phyloP scores from a whole-genome alignment of 1,140 invertebrate species.

The Trichonephila clavipes region DNA sequence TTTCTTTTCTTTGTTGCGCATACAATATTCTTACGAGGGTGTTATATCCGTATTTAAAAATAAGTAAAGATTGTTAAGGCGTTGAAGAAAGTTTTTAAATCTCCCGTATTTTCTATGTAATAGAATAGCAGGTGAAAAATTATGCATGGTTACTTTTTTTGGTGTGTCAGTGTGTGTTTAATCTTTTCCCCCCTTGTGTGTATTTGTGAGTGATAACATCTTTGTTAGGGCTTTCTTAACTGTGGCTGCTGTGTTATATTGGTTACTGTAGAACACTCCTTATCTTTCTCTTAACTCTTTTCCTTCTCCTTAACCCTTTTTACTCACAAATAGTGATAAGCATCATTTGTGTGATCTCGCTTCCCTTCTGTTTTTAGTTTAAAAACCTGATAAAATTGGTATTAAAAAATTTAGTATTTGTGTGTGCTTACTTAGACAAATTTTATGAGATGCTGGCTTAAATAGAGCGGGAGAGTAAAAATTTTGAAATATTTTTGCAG shows the following conservation, averaged over 20 bases:
- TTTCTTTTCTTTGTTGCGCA: slow-evolving; percentile 24
- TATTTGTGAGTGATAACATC: neutral
- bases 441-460: no score
- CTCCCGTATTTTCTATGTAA: neutral
- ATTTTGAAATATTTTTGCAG: no score
- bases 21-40: neutral
- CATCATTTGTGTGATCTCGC: neutral
- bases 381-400: no score
- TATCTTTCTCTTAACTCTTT: neutral
- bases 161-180: neutral
- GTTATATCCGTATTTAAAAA: neutral
- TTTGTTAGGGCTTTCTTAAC: neutral
- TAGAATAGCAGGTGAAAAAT: neutral
- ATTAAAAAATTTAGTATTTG: no score
- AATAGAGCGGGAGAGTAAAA: no score
- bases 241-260: neutral
- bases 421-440: no score
- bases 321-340: neutral
- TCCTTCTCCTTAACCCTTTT: neutral
- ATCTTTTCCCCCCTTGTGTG: neutral
- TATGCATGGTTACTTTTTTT: neutral
- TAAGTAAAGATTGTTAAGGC: neutral
- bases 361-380: neutral
- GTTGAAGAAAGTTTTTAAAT: neutral
- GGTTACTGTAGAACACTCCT: neutral